A percentile compares a stretch with the other conserved stretches of the same genome.
These are phyloP conservation scores for Mythimna ferrago DNA, from an alignment of 2,888 invertebrate species.

Conservation along the genomic window DNA sequence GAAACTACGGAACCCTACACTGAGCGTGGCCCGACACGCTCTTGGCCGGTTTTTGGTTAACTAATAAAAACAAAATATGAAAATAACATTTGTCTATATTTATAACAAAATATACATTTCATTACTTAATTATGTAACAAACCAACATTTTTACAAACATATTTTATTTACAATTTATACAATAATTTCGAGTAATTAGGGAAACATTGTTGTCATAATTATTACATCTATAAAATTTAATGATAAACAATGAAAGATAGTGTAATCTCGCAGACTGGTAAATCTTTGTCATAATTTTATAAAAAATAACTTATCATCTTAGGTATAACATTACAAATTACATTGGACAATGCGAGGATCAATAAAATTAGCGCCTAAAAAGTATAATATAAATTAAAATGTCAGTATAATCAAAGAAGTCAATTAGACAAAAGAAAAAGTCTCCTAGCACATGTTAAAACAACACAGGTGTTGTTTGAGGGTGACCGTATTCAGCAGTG, in stretches of 20 bases:
- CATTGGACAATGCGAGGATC: constrained; percentile 29
- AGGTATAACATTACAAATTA: not conserved
- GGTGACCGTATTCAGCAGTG: too few relatives aligned
- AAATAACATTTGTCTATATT: constrained; percentile 65
- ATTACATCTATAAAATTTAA: constrained; percentile 45
- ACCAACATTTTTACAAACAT: constrained; percentile 58
- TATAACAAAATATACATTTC: constrained; percentile 76
- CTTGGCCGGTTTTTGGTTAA: too few relatives aligned
- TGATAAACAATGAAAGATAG: constrained; percentile 41
- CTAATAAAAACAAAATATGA: constrained; percentile 9
- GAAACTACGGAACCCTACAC: too few relatives aligned
- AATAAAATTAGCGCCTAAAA: not conserved
- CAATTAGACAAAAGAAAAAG: too few relatives aligned
- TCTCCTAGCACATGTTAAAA: not conserved
- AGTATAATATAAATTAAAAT: not conserved
- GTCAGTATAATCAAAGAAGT: not conserved
- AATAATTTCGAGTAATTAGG: constrained; percentile 46
- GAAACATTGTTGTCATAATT: constrained; percentile 48
- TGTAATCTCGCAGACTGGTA: constrained; percentile 34
- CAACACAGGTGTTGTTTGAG: not conserved
- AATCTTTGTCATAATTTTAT: constrained; percentile 40
- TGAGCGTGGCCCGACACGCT: too few relatives aligned
- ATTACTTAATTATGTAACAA: constrained; percentile 53
- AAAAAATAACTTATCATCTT: constrained; percentile 12
- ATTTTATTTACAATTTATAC: constrained; percentile 65